A percentile compares a stretch with the other conserved stretches of the same genome.
phyloP scores from a whole-genome alignment of 2,797 vertebrate genomes.

The Coilia nasus region DNA sequence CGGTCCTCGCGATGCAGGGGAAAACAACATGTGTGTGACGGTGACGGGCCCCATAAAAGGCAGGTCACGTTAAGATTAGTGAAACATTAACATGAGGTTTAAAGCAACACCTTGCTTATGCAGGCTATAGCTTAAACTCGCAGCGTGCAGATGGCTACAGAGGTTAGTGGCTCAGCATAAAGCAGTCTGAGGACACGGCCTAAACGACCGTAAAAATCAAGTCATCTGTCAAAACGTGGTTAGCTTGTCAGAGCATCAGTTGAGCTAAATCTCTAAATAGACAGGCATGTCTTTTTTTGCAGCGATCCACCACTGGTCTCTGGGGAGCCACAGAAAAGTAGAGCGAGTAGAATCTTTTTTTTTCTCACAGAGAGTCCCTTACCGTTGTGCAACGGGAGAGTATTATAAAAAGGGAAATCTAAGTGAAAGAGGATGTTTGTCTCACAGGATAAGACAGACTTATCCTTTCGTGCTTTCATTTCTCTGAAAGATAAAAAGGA shows the following conservation, averaged over 20 bases:
- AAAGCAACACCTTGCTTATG: constrained; percentile 17
- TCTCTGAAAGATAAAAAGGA: neutral
- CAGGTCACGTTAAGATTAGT: constrained; percentile 27
- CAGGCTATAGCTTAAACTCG: neutral
- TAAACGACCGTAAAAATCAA: neutral
- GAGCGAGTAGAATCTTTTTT: neutral
- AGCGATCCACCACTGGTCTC: neutral
- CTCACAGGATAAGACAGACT: neutral
- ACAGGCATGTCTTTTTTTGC: neutral
- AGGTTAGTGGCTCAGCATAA: no score
- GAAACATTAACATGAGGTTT: neutral
- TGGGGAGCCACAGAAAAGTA: neutral
- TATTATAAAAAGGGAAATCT: neutral
- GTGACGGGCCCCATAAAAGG: neutral
- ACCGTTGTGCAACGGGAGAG: neutral
- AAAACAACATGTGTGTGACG: constrained; percentile 6
- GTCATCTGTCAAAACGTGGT: neutral
- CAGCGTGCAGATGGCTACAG: constrained; percentile 13
- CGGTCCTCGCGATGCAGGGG: neutral
- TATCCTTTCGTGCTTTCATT: neutral
- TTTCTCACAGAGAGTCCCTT: neutral
- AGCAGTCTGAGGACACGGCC: neutral
- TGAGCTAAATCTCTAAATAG: constrained; percentile 10
- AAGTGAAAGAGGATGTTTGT: neutral
- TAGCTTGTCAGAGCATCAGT: neutral